Conservation (phyloP, 2,797 vertebrate genomes). For the Rhynchotus rufescens region DNA sequence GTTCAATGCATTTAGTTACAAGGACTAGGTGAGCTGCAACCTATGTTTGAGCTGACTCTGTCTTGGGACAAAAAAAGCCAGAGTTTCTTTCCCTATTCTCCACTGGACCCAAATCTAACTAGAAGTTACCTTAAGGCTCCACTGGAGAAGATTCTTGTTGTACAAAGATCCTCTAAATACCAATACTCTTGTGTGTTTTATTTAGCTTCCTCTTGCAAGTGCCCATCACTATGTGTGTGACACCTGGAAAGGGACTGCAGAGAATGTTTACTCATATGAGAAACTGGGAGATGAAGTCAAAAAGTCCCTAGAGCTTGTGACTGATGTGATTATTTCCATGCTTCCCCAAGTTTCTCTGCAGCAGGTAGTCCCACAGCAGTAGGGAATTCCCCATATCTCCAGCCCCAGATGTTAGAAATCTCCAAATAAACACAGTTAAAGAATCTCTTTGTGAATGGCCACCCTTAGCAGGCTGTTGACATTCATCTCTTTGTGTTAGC, state of each 20-base stretch:
- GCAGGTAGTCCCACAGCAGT: background rate
- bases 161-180: background rate
- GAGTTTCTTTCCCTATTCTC: too few species aligned
- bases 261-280: background rate
- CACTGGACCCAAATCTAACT: too few species aligned
- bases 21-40: too few species aligned
- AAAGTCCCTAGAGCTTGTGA: background rate
- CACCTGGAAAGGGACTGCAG: background rate
- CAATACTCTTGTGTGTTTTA: background rate
- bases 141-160: too few species aligned
- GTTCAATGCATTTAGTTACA: too few species aligned
- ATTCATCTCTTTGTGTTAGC: background rate
- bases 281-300: background rate
- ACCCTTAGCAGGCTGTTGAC: background rate
- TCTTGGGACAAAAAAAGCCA: too few species aligned
- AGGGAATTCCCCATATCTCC: too few species aligned
- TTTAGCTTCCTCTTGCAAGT: background rate
- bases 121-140: too few species aligned
- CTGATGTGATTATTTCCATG: fast-evolving
- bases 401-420: background rate
- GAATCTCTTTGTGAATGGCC: background rate
- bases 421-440: background rate
- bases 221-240: background rate
- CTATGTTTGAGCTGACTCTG: too few species aligned
- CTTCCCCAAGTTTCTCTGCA: background rate